These are phyloP conservation scores for Itoplectis maculator DNA, from an alignment of 2,888 invertebrate genomes.

Conservation along the genomic window DNA sequence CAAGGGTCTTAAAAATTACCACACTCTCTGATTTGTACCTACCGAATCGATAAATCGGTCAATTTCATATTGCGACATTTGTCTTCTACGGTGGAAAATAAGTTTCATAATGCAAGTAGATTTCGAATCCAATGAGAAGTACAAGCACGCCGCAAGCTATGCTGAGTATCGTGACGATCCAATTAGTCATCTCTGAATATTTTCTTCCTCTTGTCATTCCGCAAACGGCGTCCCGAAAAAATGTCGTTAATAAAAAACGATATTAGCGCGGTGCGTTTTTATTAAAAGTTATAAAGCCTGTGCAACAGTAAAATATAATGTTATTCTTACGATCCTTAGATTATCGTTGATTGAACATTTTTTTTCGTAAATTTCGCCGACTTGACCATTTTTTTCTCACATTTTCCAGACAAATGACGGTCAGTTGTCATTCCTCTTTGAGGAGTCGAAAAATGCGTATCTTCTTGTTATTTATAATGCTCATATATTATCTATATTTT, in stretches of 20 bases:
- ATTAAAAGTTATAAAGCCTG: conserved; percentile 51
- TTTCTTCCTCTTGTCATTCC: conserved; percentile 2
- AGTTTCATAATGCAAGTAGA: conserved; percentile 78
- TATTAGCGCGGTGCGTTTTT: conserved; percentile 45
- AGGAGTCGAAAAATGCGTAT: conserved; percentile 29
- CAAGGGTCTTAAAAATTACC: conserved; percentile 30
- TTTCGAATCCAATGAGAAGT: conserved; percentile 75
- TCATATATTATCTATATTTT: conserved; percentile 18
- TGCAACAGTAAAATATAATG: conserved; percentile 45
- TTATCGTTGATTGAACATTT: conserved; percentile 16
- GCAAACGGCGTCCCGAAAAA: background rate
- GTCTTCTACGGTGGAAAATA: conserved; percentile 74
- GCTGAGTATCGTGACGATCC: conserved; percentile 63
- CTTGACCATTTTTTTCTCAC: background rate
- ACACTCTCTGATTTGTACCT: conserved; percentile 73
- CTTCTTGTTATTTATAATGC: conserved; percentile 40
- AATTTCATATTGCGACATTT: background rate
- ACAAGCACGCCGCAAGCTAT: conserved; percentile 65
- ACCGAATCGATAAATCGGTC: conserved; percentile 38
- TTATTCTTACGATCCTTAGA: conserved; percentile 12
- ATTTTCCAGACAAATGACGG: conserved; percentile 34
- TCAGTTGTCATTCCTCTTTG: conserved; percentile 14
- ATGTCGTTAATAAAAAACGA: background rate
- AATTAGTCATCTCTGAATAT: conserved; percentile 56
- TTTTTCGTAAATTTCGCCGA: conserved; percentile 7